Evolutionary conservation across 2,888 invertebrate genomes (phyloP).

Genomic region (Sclerodermus sp.): DNA sequence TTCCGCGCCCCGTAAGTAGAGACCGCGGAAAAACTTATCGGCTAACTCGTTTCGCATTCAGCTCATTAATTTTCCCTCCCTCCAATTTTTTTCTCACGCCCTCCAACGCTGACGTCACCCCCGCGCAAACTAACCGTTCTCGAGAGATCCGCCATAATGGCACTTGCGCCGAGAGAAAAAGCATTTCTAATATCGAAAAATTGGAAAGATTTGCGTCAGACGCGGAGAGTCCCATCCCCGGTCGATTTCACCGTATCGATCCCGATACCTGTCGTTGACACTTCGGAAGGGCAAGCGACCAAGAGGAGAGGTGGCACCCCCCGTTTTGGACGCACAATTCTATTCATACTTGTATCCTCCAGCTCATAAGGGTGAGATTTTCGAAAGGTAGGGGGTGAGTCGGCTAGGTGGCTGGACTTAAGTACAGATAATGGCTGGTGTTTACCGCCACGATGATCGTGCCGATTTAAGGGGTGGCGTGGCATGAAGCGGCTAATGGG

Average conservation of each 20-base stretch:
- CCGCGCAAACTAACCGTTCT: no score
- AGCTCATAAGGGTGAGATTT: neutral
- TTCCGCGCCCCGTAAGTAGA: neutral
- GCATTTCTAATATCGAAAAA: no score
- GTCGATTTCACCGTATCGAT: no score
- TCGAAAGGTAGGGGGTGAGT: constrained; percentile 1
- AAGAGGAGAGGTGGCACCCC: neutral
- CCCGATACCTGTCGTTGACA: no score
- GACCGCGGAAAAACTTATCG: neutral
- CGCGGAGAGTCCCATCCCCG: no score
- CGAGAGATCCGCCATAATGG: no score
- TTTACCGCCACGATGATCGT: constrained; percentile 51
- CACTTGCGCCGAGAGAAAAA: no score
- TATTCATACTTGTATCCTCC: neutral
- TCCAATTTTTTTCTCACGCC: neutral
- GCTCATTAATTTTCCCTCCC: neutral
- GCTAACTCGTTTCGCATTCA: constrained; percentile 4
- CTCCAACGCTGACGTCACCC: no score
- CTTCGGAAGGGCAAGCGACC: no score
- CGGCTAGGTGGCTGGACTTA: constrained; percentile 23
- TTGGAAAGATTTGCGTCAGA: no score
- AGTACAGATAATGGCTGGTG: constrained; percentile 50
- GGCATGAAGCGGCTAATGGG: constrained; percentile 51
- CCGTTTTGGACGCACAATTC: constrained; percentile 4
- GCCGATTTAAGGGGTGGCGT: constrained; percentile 44